Evolutionary conservation across 92 coral and sea anemone species (phyloP).

Genomic region (Siderastrea radians): DNA sequence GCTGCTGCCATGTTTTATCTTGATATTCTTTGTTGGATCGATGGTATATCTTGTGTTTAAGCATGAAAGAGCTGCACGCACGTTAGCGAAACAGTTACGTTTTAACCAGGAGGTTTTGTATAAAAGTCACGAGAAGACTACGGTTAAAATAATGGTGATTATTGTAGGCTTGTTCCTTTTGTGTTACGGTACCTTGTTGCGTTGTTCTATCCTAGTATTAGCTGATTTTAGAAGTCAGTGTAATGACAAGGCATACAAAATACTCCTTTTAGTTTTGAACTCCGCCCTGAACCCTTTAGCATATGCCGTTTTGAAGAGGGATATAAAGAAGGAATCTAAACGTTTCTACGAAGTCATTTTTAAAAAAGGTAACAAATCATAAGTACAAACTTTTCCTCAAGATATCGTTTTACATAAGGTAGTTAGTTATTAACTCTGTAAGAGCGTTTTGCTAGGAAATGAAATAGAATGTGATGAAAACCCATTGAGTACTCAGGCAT

Average conservation of each 20-base stretch:
- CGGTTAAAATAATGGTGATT: not conserved
- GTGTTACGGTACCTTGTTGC: not conserved
- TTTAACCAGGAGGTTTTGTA: conserved; percentile 15
- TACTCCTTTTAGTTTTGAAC: conserved; percentile 4
- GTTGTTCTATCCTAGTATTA: not conserved
- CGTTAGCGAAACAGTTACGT: conserved; percentile 16
- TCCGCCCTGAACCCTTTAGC: conserved; percentile 13
- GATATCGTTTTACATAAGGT: no score
- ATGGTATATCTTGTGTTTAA: not conserved
- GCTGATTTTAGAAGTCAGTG: not conserved
- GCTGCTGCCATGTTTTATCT: conserved; percentile 9
- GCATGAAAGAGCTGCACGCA: not conserved
- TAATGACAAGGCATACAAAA: not conserved
- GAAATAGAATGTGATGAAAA: no score
- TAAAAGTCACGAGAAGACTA: not conserved
- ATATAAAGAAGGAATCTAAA: not conserved
- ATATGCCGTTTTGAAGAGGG: conserved; percentile 11
- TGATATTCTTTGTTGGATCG: not conserved
- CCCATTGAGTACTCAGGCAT: no score
- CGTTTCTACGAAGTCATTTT: no score
- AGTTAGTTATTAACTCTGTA: no score
- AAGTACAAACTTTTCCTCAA: no score
- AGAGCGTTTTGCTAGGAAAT: no score
- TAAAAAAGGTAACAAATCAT: no score
- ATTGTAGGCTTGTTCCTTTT: not conserved